Base-by-base conservation (phyloP, 2,888 invertebrate genomes). In the Agrilus cyanescens region DNA sequence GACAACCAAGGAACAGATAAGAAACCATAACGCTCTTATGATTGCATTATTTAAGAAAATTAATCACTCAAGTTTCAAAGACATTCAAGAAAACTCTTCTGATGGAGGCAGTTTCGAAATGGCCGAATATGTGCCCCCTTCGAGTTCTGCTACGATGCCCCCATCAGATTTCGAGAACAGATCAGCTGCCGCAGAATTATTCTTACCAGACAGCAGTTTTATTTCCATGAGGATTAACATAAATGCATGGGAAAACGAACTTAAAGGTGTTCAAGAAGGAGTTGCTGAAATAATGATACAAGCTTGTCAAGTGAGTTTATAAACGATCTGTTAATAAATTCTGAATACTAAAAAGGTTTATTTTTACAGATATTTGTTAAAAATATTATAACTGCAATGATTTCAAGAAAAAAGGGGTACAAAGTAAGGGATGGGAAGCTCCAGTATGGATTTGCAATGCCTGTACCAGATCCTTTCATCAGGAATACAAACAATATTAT, bases 181-280 rank as follows among this genome's bases (percentile, higher is more conserved):
- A 46, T 80, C 76, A 53, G 79, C 75, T 45, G 75, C 72, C 0
- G 73, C 86, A 61, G 89, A 90, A 63, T 67, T 86, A 44, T 82
- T 86, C 56, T 66, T 93, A 46, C 93, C 93, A 0, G 91, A 91
- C 61, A 76, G 80, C 48, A 82, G 84, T 0, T 79, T 91, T 57
- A 80, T 93, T 4, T 74, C 85, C 47, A 87, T 89, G 0, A 72
- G 90, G 45, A 78, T 93, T 54, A 77, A 89, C 65, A 73, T 93
- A 8, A 82, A 85, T 4, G 89, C 90, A 5, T 93, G 91, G 91
- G 90, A 93, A 57, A 76, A 80, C 38, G 90, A 88, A 1, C 72
- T 94, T 33, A 82, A 88, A 51, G 86, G 87, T 6, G 85, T 85
- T 4, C 85, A 89, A 47, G 86, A 88, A 56, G 78, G 75, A 48